Evolutionary conservation across 2,797 vertebrate species (phyloP).

Genomic region (Triplophysa bombifrons): DNA sequence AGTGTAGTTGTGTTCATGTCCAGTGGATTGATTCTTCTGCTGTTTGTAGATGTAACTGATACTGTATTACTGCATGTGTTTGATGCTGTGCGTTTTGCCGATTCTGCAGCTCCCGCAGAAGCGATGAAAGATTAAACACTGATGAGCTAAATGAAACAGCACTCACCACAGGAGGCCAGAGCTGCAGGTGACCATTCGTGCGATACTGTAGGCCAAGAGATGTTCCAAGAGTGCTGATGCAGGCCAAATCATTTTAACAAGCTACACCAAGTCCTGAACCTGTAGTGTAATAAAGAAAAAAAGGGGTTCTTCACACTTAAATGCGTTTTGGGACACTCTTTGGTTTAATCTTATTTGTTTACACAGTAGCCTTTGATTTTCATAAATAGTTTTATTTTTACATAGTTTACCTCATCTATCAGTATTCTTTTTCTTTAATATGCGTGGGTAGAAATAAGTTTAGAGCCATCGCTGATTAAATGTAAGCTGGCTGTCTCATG

Average conservation of each 20-base stretch:
- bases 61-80: neutral
- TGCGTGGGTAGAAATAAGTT: neutral
- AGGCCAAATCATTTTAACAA: no score
- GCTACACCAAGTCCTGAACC: neutral
- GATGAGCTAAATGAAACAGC: neutral
- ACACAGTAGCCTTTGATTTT: no score
- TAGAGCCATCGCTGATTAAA: constrained; percentile 12
- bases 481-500: constrained; percentile 21
- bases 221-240: neutral
- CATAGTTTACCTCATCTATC: neutral
- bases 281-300: neutral
- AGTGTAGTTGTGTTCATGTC: neutral
- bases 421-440: neutral
- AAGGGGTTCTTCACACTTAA: neutral
- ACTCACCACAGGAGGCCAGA: neutral
- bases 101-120: constrained; percentile 1
- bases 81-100: neutral
- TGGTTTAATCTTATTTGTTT: no score
- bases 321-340: no score
- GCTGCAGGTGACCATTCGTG: neutral
- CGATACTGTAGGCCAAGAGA: neutral
- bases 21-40: neutral
- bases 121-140: neutral
- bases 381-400: neutral
- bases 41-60: constrained; percentile 21